Percentiles rank a stretch among this genome's conserved stretches.
Evolutionary conservation across 2,113 vertebrate genomes (phyloP).

Genomic region (Butorides virescens): DNA sequence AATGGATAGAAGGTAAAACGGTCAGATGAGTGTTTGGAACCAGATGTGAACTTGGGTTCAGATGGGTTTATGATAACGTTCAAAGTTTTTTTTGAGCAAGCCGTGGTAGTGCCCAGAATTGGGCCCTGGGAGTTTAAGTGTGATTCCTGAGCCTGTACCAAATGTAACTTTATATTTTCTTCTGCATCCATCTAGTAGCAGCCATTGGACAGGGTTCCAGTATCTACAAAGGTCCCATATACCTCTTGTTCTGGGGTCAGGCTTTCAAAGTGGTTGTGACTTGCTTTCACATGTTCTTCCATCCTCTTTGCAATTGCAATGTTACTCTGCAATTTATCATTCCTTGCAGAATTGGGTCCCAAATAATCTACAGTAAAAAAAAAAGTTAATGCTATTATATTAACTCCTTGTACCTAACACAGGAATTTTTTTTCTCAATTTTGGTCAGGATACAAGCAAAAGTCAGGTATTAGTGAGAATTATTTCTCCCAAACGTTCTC

Average conservation of each 20-base stretch:
- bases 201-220: background rate
- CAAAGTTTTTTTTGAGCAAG: background rate
- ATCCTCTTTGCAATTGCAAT: background rate
- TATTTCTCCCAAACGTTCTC: background rate
- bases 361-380: background rate
- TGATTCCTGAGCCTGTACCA: background rate
- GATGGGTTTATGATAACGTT: background rate
- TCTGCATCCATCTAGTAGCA: background rate
- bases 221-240: background rate
- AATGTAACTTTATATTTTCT: background rate
- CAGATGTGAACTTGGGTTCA: background rate
- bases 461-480: background rate
- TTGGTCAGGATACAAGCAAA: background rate
- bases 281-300: background rate
- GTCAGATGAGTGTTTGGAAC: background rate
- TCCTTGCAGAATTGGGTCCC: background rate
- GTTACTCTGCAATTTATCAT: background rate
- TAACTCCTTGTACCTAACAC: background rate
- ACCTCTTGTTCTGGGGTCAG: background rate
- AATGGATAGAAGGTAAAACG: background rate
- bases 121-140: background rate
- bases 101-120: background rate
- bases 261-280: background rate
- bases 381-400: background rate
- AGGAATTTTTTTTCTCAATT: fast-evolving